phyloP scores from a whole-genome alignment of 1,140 invertebrate genomes.

The Halesus radiatus region DNA sequence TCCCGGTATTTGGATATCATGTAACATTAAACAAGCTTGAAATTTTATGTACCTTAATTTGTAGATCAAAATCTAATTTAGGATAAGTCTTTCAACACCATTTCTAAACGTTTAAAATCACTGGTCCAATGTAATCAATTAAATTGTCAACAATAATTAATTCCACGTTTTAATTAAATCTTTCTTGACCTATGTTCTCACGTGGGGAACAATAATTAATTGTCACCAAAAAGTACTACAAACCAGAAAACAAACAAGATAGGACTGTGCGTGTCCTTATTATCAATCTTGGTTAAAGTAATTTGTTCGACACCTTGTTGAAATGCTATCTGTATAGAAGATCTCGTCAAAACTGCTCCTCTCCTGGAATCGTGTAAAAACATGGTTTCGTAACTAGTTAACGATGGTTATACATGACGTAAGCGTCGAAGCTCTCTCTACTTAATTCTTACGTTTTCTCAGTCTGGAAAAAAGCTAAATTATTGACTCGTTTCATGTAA shows the following conservation, averaged over 20 bases:
- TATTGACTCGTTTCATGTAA: neutral
- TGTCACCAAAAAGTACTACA: slow-evolving; percentile 12
- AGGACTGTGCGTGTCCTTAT: slow-evolving; percentile 3
- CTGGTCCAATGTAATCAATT: slow-evolving; percentile 25
- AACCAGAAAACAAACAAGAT: slow-evolving; percentile 14
- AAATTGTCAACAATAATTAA: slow-evolving; percentile 13
- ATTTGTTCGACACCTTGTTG: slow-evolving; percentile 56
- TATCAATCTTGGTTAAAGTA: slow-evolving; percentile 55
- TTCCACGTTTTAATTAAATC: slow-evolving; percentile 36
- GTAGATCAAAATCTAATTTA: no score
- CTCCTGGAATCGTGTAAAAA: slow-evolving; percentile 2
- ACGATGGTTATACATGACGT: slow-evolving; percentile 13
- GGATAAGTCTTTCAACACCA: neutral
- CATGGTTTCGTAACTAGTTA: slow-evolving; percentile 11
- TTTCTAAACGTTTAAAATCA: neutral
- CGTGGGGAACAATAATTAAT: neutral
- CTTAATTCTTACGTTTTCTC: neutral
- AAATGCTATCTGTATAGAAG: slow-evolving; percentile 40
- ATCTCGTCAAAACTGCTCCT: slow-evolving; percentile 38
- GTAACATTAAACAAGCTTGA: no score
- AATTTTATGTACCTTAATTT: no score
- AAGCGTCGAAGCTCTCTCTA: neutral
- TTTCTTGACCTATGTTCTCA: neutral
- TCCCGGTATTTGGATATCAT: no score
- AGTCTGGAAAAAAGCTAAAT: neutral